A percentile compares a stretch with the other conserved stretches of the same genome.
phyloP scores from a whole-genome alignment of 2,888 invertebrate genomes.

The Heliconius cydno region DNA sequence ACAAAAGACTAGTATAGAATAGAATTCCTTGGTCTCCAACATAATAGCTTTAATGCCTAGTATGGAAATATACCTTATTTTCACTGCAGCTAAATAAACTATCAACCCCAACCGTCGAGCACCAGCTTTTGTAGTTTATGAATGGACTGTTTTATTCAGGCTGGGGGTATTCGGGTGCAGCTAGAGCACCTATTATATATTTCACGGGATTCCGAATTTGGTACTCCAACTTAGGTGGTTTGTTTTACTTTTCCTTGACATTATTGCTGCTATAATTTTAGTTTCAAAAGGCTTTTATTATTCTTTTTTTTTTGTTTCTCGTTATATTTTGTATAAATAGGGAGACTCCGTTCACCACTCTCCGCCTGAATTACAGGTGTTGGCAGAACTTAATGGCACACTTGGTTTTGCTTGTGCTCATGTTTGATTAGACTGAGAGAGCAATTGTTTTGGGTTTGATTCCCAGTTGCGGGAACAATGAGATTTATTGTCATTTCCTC shows the following conservation, averaged over 20 bases:
- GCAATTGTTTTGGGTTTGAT: no score
- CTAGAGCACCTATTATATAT: conserved; percentile 21
- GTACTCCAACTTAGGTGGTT: neutral
- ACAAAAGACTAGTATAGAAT: neutral
- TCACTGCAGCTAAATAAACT: conserved; percentile 39
- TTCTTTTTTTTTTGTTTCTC: neutral
- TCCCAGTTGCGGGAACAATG: no score
- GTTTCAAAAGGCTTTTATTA: neutral
- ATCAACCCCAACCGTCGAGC: conserved; percentile 29
- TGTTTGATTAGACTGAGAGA: no score
- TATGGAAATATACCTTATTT: conserved; percentile 4
- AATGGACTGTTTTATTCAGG: conserved; percentile 38
- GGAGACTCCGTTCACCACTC: neutral
- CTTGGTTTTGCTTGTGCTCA: no score
- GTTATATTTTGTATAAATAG: neutral
- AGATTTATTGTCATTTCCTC: neutral
- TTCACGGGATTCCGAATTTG: conserved; percentile 1
- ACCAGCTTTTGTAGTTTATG: conserved; percentile 38
- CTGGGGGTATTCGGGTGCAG: conserved; percentile 6
- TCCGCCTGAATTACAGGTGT: no score
- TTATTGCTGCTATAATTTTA: conserved; percentile 9
- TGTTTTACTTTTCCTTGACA: conserved; percentile 1
- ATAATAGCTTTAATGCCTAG: neutral
- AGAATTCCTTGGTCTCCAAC: neutral
- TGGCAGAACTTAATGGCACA: no score